Conservation (phyloP, 2,797 vertebrate genomes). For the Crocodylus rhombifer region DNA sequence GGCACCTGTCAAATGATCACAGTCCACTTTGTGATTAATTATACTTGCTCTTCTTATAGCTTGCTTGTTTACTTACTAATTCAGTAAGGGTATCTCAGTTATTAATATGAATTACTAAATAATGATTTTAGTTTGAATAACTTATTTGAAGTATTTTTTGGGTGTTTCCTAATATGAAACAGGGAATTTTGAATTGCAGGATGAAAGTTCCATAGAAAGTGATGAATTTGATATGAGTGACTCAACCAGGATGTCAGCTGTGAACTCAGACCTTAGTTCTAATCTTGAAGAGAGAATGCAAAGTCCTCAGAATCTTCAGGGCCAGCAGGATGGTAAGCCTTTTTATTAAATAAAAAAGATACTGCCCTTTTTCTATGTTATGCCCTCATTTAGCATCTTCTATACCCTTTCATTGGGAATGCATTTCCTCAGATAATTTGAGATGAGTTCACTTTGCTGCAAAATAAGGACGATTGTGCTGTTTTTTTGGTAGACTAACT, state of each 20-base stretch:
- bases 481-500: not conserved
- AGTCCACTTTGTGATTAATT: not conserved
- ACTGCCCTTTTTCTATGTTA: not conserved
- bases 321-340: constrained; percentile 87
- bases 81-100: not conserved
- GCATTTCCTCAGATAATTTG: constrained; percentile 43
- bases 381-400: constrained; percentile 38
- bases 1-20: not conserved
- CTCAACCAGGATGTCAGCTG: constrained; percentile 88
- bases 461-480: constrained; percentile 8
- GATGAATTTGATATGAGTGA: constrained; percentile 90
- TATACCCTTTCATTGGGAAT: constrained; percentile 28
- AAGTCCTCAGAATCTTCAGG: constrained; percentile 86
- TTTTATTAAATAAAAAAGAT: constrained; percentile 12
- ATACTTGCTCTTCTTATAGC: not conserved
- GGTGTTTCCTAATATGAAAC: not conserved
- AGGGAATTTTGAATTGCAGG: constrained; percentile 73
- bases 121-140: not conserved
- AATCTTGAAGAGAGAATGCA: constrained; percentile 89
- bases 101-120: not conserved
- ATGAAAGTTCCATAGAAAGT: constrained; percentile 89
- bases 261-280: constrained; percentile 88
- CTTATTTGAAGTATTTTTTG: not conserved
- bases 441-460: constrained; percentile 28
- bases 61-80: constrained; percentile 18